Evolutionary conservation across 2,113 vertebrate species (phyloP).

Genomic region (Megatriorchis doriae): DNA sequence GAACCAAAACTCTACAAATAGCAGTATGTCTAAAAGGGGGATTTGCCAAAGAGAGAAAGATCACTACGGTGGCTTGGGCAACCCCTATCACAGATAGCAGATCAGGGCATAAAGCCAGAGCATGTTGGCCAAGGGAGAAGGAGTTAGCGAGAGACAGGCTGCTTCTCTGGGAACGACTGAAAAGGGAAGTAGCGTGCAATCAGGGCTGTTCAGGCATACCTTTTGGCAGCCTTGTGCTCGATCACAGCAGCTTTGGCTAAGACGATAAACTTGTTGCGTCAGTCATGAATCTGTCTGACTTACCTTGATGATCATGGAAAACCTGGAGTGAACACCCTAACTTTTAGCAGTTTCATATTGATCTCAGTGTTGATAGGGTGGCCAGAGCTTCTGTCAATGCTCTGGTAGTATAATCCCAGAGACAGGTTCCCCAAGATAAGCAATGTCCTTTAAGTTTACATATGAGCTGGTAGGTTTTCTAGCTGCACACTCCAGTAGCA

Average conservation of each 20-base stretch:
- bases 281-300: neutral
- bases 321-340: neutral
- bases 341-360: neutral
- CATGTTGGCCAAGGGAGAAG: neutral
- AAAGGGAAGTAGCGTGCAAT: neutral
- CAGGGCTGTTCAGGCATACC: neutral
- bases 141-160: neutral
- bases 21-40: neutral
- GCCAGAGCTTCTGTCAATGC: neutral
- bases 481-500: neutral
- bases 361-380: neutral
- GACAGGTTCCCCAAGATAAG: neutral
- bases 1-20: slow-evolving; percentile 20
- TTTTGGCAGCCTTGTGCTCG: neutral
- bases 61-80: neutral
- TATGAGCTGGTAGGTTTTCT: neutral
- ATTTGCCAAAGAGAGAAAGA: neutral
- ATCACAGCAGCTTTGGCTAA: neutral
- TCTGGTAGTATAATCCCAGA: neutral
- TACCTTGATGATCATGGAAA: neutral
- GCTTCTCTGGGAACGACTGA: neutral
- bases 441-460: neutral
- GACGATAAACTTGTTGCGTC: neutral
- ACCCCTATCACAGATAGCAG: neutral
- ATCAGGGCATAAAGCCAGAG: neutral